Base-by-base conservation (phyloP, 2,888 invertebrate genomes). In the Diarsia brunnea region DNA sequence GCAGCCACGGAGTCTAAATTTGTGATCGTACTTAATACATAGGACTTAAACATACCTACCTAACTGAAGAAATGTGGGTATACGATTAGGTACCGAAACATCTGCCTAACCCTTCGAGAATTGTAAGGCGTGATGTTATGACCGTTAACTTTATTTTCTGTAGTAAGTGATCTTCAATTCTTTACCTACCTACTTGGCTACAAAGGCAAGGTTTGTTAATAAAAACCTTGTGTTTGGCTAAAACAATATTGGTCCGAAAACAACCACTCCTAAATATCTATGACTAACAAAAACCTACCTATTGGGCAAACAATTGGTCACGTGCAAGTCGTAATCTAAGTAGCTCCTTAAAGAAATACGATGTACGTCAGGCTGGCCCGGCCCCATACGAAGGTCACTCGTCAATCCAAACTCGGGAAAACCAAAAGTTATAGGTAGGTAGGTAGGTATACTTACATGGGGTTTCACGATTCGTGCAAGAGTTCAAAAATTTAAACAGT, bases 361-460 rank as follows among this genome's bases (percentile, higher is more conserved):
- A n/a, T n/a, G n/a, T n/a, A n/a, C n/a, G n/a, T n/a, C n/a, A n/a
- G n/a, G n/a, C n/a, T n/a, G n/a, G n/a, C n/a, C n/a, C n/a, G n/a
- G n/a, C n/a, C n/a, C n/a, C n/a, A n/a, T n/a, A n/a, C 12, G 68
- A 79, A 82, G 78, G 82, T 51, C 55, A 64, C 19, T 64, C 55
- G 55, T 49, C 24, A 58, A 21, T 27, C 19, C 38, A 31, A 63
- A 70, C 43, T 27, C n/a, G 49, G 78, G 31, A 67, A 78, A 51
- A 67, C 82, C 49, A 45, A 51, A 61, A 61, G 19, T 51, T 16
- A 51, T 3, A 31, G 31, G 31, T 31, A 47, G n/a, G n/a, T 63
- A 31, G 12, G 14, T 8, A 27, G 5, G 27, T 16, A 38, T 5
- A 8, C 12, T 7, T 27, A 69, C 10, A 11, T 31, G 75, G 74